phyloP scores from a whole-genome alignment of 2,113 vertebrate species.

The Otis tarda region DNA sequence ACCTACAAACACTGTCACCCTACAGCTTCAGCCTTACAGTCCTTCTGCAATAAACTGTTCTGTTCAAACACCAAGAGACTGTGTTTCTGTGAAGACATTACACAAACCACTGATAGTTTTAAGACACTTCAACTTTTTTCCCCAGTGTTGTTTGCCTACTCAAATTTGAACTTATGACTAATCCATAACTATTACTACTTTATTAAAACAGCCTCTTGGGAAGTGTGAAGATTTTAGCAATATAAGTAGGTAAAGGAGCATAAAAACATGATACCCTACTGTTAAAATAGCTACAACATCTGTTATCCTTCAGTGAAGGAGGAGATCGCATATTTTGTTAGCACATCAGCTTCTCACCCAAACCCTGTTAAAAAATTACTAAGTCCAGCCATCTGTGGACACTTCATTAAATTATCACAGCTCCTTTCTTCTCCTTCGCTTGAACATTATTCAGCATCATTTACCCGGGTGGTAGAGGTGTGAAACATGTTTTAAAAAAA shows the following conservation, averaged over 20 bases:
- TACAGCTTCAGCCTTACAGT: neutral
- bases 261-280: neutral
- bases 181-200: neutral
- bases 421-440: neutral
- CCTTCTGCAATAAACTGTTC: neutral
- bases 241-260: neutral
- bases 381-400: slow-evolving; percentile 49
- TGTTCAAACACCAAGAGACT: neutral
- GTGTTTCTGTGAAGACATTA: neutral
- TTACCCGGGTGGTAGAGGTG: slow-evolving; percentile 34
- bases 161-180: neutral
- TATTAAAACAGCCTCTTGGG: neutral
- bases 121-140: neutral
- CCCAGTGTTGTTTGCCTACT: neutral
- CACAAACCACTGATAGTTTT: neutral
- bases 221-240: neutral
- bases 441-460: slow-evolving; percentile 29
- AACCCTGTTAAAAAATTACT: slow-evolving; percentile 40
- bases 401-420: slow-evolving; percentile 54
- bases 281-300: slow-evolving; percentile 17
- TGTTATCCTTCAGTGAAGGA: neutral
- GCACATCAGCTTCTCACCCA: neutral
- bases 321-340: neutral
- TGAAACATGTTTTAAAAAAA: slow-evolving; percentile 30
- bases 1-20: neutral